Base-by-base conservation (phyloP, 2,113 vertebrate genomes). In the Narcine bancroftii region DNA sequence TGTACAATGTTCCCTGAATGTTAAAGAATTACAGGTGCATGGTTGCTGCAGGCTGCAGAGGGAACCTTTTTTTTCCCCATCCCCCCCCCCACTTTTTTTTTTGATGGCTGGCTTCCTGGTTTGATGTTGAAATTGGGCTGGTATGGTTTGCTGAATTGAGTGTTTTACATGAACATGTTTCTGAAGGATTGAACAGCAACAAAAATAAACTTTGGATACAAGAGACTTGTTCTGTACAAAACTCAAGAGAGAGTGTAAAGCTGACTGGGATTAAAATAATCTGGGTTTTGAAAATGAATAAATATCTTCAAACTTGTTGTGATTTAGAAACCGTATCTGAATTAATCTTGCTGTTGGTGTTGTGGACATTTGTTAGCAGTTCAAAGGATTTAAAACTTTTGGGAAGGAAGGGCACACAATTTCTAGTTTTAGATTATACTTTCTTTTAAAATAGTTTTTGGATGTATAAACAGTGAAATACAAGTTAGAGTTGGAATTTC, bases 121-220 rank as follows among this genome's bases (percentile, higher is more conserved):
- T 89, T 89, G 87, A 66, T 89, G 89, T 91, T 91, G 89, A 69
- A 91, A 91, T 0, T 69, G 60, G 29, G 21, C 39, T 91, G 89
- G 26, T 45, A 1, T 17, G 15, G 42, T 91, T 91, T 60, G 39
- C 9, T 69, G 10, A 91, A 36, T 42, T 69, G 63, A 6, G 39
- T 29, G 36, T 69, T 91, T 91, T 69, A 91, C 42, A 91, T 65
- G 65, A 9, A 24, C 21, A 45, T 1, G 45, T 91, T 69, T 42
- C 11, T 77, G 75, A 15, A 77, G 75, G 15, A 19, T 15, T 42
- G 75, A 45, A 19, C 17, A 13, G 26, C 21, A 63, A 69, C 66
- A 69, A 69, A 69, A 69, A n/a, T n/a, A n/a, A n/a, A n/a, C n/a
- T n/a, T n/a, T n/a, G n/a, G n/a, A n/a, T n/a, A n/a, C n/a, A n/a